Base-by-base conservation (phyloP, 2,797 vertebrate genomes). In the Acipenser transmontanus region DNA sequence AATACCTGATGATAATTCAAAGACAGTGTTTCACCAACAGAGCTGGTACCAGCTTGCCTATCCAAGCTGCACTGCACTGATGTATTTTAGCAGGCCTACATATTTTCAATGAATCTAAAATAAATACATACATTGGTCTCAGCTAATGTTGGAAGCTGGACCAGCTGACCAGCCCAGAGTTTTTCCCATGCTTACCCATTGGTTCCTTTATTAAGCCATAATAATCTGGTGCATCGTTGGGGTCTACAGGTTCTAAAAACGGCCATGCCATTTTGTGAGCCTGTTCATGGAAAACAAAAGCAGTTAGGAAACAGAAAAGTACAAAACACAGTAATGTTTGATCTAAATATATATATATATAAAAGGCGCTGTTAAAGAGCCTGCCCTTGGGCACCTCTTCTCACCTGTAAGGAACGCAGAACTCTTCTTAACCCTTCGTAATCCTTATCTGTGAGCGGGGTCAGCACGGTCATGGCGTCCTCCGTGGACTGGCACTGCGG, bases 401-500 rank as follows among this genome's bases (percentile, higher is more conserved):
- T 79, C 70, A 98, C 96, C 94, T 99, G 97, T 75, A 99, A 80
- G 34, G 95, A 98, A 47, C 96, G 93, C 13, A 99, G 87, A 57
- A 98, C 94, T 79, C 96, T 88, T 76, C 93, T 95, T 72, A 99
- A 74, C 1, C 96, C 96, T 73, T 99, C 97, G 0, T 97, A 95
- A 76, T 99, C 97, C 75, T 97, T 98, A 74, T 98, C 95, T 0
- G 97, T 98, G 51, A 99, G 93, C 0, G 97, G 97, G 0, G 94
- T 96, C 74, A 99, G 93, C 50, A 98, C 95, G 0, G 95, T 99
- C 97, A 99, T 98, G 86, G 95, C 96, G 70, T 99, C 96, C 77
- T 98, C 95, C 0, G 96, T 98, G 0, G 97, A 98, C 90, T 98
- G 97, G 80, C 97, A 99, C 75, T 98, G 94, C 0, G 97, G 97